Evolutionary conservation across 2,888 invertebrate species (phyloP), one percentile per base, ranked within the genome.

Genomic region (Volucella inanis): DNA sequence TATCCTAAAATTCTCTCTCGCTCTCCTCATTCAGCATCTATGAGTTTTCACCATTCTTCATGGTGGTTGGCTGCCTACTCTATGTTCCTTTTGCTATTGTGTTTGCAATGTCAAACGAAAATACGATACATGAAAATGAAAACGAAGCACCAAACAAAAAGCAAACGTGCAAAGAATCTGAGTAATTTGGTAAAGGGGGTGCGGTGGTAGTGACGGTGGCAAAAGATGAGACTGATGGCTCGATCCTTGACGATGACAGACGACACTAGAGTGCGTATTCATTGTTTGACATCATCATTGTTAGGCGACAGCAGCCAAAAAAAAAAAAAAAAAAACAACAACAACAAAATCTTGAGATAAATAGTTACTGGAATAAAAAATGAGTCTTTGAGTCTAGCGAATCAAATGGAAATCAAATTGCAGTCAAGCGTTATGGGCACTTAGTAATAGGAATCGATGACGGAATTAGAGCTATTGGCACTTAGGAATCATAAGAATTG

Each of bases 271-370:
- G 65, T 72, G 79, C 59, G 79, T 65, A 65, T 72, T 72, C 71
- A 79, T 79, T 79, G 79, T 79, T 79, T 79, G 79, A 72, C 64
- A 79, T 72, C 79, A 79, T 79, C 72, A 79, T 79, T 79, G 65
- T 72, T 72, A 72, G 64, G 50, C 59, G 72, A 64, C 45, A 47
- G 14, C 59, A 41, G 6, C 31, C 31, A 31, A 31, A 31, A 31
- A 31, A 31, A 6, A 31, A 31, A 31, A 31, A 31, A 0, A 31
- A 31, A 31, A 22, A 0, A 22, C 1, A 22, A 3, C 4, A 31
- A 0, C 1, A 31, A 0, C 6, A 31, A 31, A 31, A 70, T 68
- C 45, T 39, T 54, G 70, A 70, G 70, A 70, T 78, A 78, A 70
- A 78, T 78, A 62, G 70, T 64, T 61, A 54, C 49, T 31, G 3